These are phyloP conservation scores for Oxyura jamaicensis DNA, from an alignment of 2,113 vertebrate species.

Conservation along the genomic window DNA sequence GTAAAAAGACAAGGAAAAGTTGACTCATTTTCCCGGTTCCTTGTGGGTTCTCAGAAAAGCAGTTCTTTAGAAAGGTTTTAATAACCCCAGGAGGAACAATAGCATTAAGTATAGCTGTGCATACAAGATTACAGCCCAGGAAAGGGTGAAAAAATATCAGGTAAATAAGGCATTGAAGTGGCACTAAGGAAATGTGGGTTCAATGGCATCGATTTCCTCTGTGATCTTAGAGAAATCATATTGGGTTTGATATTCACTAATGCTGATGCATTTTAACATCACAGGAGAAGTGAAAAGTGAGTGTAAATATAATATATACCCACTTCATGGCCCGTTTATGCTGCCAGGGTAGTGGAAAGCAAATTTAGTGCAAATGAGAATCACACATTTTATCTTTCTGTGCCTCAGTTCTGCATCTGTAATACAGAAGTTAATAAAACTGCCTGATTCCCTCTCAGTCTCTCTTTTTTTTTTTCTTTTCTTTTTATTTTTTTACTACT, in stretches of 20 bases:
- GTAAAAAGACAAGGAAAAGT: background rate
- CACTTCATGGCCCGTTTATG: slow-evolving; percentile 59
- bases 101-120: background rate
- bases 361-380: slow-evolving; percentile 68
- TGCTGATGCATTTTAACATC: slow-evolving; percentile 46
- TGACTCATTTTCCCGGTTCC: background rate
- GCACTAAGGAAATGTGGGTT: slow-evolving; percentile 18
- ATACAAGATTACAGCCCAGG: background rate
- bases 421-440: slow-evolving; percentile 62
- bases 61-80: background rate
- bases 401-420: slow-evolving; percentile 48
- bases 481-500: background rate
- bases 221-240: slow-evolving; percentile 24
- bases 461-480: background rate
- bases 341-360: slow-evolving; percentile 57
- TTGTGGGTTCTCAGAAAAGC: background rate
- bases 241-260: slow-evolving; percentile 30
- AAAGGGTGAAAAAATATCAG: background rate
- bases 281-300: slow-evolving; percentile 53
- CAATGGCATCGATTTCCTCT: background rate
- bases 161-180: background rate
- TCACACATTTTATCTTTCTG: slow-evolving; percentile 58
- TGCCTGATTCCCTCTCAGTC: background rate
- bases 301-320: slow-evolving; percentile 62
- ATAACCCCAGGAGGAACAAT: background rate